Percentiles rank a stretch among this genome's conserved stretches.
phyloP scores from a whole-genome alignment of 2,888 invertebrate genomes.

The Ommatoiulus sabulosus region DNA sequence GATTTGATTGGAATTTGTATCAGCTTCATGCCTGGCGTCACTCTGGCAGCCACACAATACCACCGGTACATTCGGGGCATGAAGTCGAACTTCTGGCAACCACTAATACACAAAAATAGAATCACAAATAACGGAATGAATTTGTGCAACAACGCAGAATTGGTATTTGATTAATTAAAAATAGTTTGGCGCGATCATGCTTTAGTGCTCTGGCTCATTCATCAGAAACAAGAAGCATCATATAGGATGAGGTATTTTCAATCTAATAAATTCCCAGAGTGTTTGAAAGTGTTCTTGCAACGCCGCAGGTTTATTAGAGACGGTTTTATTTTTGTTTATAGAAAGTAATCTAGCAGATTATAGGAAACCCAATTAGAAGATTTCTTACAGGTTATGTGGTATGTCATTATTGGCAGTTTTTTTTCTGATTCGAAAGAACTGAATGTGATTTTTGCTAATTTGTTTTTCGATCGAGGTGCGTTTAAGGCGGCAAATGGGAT shows the following conservation, averaged over 20 bases:
- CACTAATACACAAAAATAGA: slow-evolving; percentile 69
- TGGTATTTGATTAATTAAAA: background rate
- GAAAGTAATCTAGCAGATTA: too few species aligned
- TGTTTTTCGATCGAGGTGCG: background rate
- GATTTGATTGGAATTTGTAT: slow-evolving; percentile 73
- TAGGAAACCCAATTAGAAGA: too few species aligned
- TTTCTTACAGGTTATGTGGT: too few species aligned
- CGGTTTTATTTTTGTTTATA: too few species aligned
- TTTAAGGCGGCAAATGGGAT: background rate
- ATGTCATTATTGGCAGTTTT: too few species aligned
- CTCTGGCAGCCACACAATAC: slow-evolving; percentile 77
- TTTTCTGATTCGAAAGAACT: background rate
- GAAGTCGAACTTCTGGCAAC: slow-evolving; percentile 76
- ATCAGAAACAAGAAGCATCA: too few species aligned
- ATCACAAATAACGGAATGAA: background rate
- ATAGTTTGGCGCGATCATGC: background rate
- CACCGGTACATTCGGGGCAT: slow-evolving; percentile 74
- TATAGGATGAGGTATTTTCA: too few species aligned
- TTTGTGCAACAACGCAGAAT: background rate
- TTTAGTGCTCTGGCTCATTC: background rate
- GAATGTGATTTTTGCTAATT: background rate
- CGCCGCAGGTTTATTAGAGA: too few species aligned
- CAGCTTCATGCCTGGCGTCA: slow-evolving; percentile 74
- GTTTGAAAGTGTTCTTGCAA: too few species aligned
- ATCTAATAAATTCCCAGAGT: too few species aligned